Evolutionary conservation across 2,888 invertebrate genomes (phyloP).

Genomic region (Ecdyonurus torrentis): DNA sequence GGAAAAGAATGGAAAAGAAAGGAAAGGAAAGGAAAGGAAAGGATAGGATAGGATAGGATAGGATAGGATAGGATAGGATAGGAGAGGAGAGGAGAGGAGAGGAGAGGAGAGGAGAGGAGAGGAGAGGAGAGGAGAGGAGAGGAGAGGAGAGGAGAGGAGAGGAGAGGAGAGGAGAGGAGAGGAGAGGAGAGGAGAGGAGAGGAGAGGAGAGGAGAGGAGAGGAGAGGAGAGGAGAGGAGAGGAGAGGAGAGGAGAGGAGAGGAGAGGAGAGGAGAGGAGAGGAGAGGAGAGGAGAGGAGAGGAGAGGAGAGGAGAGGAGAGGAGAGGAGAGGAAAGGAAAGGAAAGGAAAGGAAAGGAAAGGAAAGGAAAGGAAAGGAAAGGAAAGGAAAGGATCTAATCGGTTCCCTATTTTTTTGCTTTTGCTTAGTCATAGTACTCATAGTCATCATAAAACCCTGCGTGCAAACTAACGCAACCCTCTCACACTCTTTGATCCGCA

Average conservation of each 20-base stretch:
- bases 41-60: too few relatives aligned
- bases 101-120: too few relatives aligned
- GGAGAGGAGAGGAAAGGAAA: not conserved
- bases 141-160: not conserved
- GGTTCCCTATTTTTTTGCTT: too few relatives aligned
- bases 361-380: too few relatives aligned
- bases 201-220: not conserved
- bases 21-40: too few relatives aligned
- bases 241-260: not conserved
- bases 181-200: not conserved
- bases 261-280: not conserved
- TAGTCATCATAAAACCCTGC: too few relatives aligned
- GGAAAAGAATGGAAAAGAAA: too few relatives aligned
- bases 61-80: slow-evolving; percentile 7
- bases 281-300: not conserved
- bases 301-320: not conserved
- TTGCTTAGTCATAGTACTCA: too few relatives aligned
- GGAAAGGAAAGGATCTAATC: too few relatives aligned
- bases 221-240: not conserved
- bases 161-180: not conserved
- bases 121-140: not conserved
- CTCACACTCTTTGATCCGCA: too few relatives aligned
- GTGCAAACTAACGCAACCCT: too few relatives aligned
- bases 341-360: not conserved
- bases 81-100: slow-evolving; percentile 3